Evolutionary conservation across 1,140 invertebrate genomes (phyloP).

Genomic region (Ericerus pela): DNA sequence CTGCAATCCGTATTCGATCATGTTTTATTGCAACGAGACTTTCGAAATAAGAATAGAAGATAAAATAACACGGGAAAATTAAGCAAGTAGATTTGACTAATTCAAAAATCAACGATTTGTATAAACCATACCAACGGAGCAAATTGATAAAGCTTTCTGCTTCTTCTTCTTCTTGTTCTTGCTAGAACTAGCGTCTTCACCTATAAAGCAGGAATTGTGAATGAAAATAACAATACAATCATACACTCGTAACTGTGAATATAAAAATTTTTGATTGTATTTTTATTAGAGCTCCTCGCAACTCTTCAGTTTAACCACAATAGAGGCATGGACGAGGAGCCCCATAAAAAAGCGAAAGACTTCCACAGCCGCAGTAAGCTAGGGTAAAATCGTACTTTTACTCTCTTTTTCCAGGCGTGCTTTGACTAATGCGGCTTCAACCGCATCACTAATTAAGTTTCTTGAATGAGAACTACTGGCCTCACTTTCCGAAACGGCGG

Average conservation of each 20-base stretch:
- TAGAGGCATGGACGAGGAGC: not conserved
- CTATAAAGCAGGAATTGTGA: not conserved
- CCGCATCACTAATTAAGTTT: slow-evolving; percentile 1
- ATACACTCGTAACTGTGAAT: not conserved
- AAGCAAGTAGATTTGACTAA: too few species aligned
- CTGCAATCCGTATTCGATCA: too few species aligned
- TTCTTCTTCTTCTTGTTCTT: slow-evolving; percentile 6
- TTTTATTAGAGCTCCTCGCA: not conserved
- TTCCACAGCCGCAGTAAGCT: not conserved
- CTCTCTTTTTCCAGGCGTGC: not conserved
- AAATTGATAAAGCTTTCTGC: not conserved
- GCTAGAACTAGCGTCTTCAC: not conserved
- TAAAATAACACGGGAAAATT: too few species aligned
- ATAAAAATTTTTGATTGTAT: not conserved
- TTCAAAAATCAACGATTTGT: not conserved
- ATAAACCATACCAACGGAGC: slow-evolving; percentile 3
- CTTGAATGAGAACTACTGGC: not conserved
- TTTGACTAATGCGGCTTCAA: not conserved
- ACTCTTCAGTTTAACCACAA: not conserved
- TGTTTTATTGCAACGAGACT: too few species aligned
- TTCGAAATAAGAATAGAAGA: too few species aligned
- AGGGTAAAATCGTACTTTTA: not conserved
- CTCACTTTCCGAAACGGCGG: not conserved
- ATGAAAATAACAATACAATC: not conserved
- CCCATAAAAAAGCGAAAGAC: not conserved